Evolutionary conservation across 2,113 vertebrate genomes (phyloP).

Genomic region (Tragelaphus strepsiceros): DNA sequence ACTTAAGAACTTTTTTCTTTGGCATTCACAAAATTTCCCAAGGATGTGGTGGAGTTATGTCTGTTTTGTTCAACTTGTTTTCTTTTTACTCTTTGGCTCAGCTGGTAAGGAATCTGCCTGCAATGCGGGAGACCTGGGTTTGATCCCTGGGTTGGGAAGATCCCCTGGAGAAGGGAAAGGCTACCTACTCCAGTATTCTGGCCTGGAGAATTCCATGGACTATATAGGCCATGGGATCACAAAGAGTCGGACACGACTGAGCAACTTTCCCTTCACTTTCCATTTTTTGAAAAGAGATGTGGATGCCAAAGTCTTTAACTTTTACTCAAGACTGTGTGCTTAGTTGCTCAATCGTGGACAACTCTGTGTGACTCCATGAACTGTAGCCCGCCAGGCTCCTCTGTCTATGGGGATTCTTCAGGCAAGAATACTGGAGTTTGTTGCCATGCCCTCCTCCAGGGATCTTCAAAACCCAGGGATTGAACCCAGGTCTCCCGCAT

Average conservation of each 20-base stretch:
- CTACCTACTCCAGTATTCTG: too few relatives aligned
- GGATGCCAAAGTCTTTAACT: background rate
- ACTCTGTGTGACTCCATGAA: background rate
- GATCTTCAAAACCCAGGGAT: background rate
- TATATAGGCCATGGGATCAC: too few relatives aligned
- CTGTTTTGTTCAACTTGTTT: background rate
- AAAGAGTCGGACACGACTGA: too few relatives aligned
- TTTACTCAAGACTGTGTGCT: background rate
- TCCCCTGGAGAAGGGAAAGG: too few relatives aligned
- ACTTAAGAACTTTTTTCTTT: background rate
- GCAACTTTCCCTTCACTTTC: background rate
- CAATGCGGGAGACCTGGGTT: background rate
- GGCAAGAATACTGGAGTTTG: background rate
- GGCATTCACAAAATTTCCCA: background rate
- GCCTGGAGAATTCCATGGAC: too few relatives aligned
- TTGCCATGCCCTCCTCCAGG: background rate
- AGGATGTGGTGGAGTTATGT: background rate
- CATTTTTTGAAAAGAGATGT: background rate
- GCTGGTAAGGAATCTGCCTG: background rate
- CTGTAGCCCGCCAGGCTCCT: background rate
- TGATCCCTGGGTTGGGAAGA: background rate
- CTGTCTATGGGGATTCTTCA: background rate
- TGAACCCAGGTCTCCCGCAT: background rate
- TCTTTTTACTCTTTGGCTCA: background rate
- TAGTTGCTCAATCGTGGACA: background rate